These are phyloP conservation scores for Apis laboriosa DNA, from an alignment of 1,140 invertebrate genomes.

Conservation along the genomic window DNA sequence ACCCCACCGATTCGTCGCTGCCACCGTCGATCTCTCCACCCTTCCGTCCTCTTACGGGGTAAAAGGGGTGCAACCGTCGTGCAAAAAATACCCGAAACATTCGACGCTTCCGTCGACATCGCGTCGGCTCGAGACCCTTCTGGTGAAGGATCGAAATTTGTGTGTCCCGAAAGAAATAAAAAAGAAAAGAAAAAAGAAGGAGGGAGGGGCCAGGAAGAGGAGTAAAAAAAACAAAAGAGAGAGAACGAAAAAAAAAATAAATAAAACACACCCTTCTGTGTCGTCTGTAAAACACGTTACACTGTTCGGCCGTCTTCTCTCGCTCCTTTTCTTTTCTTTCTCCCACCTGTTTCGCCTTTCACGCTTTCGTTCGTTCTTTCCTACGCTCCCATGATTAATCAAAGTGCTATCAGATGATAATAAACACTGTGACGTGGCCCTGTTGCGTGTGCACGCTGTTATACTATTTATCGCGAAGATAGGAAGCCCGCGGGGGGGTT, in stretches of 20 bases:
- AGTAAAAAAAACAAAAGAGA: no score
- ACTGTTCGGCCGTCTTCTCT: not conserved
- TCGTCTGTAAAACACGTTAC: not conserved
- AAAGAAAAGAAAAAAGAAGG: not conserved
- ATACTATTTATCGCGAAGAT: constrained; percentile 61
- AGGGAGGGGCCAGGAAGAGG: no score
- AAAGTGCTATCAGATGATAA: constrained; percentile 56
- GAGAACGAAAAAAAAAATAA: not conserved
- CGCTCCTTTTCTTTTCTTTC: constrained; percentile 2
- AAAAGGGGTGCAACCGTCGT: constrained; percentile 30
- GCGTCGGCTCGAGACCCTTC: constrained; percentile 2
- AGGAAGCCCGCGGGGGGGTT: constrained; percentile 25
- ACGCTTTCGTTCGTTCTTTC: constrained; percentile 4
- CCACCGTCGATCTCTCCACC: constrained; percentile 40
- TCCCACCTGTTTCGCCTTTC: not conserved
- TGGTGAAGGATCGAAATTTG: constrained; percentile 22
- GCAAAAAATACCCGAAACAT: constrained; percentile 59
- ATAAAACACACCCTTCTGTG: not conserved
- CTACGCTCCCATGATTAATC: constrained; percentile 44
- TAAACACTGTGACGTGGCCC: constrained; percentile 47
- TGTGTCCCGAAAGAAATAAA: not conserved
- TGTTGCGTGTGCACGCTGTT: constrained; percentile 53
- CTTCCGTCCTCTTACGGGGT: constrained; percentile 22
- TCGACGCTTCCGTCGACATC: constrained; percentile 41
- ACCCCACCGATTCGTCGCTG: constrained; percentile 52